These are phyloP conservation scores for Pseudotriccus pelzelni DNA, from an alignment of 2,797 vertebrate species.

Conservation along the genomic window DNA sequence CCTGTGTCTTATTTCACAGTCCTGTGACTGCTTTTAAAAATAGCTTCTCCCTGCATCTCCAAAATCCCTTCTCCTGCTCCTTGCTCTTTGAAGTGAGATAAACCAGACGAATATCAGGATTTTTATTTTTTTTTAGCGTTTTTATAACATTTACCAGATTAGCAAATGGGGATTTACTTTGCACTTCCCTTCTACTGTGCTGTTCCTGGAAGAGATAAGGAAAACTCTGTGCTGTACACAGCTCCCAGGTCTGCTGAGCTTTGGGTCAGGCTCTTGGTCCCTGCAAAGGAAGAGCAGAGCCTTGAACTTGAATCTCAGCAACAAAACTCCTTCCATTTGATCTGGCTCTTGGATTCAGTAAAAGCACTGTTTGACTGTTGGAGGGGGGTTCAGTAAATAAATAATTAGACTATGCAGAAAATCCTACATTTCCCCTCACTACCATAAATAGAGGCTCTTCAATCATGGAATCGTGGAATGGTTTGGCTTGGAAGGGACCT, in stretches of 20 bases:
- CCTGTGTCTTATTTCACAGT: not conserved
- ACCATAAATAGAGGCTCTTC: not conserved
- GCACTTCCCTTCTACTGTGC: not conserved
- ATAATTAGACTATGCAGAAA: not conserved
- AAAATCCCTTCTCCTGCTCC: not conserved
- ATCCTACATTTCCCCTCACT: not conserved
- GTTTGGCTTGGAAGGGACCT: not conserved
- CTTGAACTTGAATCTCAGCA: not conserved
- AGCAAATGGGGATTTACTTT: constrained; percentile 21
- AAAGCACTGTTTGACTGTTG: not conserved
- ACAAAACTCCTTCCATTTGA: not conserved
- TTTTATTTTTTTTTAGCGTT: not conserved
- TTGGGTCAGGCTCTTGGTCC: not conserved
- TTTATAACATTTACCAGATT: constrained; percentile 38
- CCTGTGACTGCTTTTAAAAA: not conserved
- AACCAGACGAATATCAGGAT: constrained; percentile 21
- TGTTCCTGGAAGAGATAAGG: not conserved
- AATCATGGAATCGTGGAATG: not conserved
- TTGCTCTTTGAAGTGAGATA: constrained; percentile 12
- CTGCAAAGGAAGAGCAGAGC: not conserved
- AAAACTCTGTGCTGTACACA: not conserved
- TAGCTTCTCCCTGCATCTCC: not conserved
- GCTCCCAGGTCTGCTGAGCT: not conserved
- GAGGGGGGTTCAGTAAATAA: not conserved
- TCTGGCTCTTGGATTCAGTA: not conserved